A percentile compares a stretch with the other conserved stretches of the same genome.
Conservation (phyloP, 2,888 invertebrate genomes). For the Andrena flavipes region DNA sequence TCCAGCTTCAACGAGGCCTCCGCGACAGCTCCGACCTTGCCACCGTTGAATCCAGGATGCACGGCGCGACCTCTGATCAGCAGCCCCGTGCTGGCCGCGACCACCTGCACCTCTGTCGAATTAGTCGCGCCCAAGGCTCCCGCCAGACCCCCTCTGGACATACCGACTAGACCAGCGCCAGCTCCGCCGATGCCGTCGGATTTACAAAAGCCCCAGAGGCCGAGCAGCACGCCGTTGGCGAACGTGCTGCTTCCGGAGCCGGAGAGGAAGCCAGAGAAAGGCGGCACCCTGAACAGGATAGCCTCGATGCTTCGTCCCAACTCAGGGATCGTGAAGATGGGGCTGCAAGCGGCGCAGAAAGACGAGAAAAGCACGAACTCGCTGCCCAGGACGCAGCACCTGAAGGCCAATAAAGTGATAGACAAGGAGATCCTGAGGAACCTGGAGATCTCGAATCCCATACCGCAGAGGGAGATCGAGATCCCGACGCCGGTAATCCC, state of each 20-base stretch:
- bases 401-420: slow-evolving; percentile 88
- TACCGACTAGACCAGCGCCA: slow-evolving; percentile 88
- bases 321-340: slow-evolving; percentile 86
- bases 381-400: slow-evolving; percentile 87
- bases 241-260: slow-evolving; percentile 70
- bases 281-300: slow-evolving; percentile 89
- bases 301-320: slow-evolving; percentile 88
- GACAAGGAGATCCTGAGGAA: slow-evolving; percentile 91
- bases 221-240: slow-evolving; percentile 76
- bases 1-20: slow-evolving; percentile 31
- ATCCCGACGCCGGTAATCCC: slow-evolving; percentile 87
- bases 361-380: slow-evolving; percentile 86
- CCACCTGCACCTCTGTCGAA: slow-evolving; percentile 92
- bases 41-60: slow-evolving; percentile 88
- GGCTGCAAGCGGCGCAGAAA: slow-evolving; percentile 86
- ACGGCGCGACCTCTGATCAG: slow-evolving; percentile 91
- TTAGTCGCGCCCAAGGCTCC: slow-evolving; percentile 87
- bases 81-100: slow-evolving; percentile 92
- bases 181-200: slow-evolving; percentile 79
- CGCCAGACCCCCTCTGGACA: slow-evolving; percentile 86
- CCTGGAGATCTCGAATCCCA: slow-evolving; percentile 93
- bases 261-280: slow-evolving; percentile 84
- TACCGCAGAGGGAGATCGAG: slow-evolving; percentile 90
- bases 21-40: slow-evolving; percentile 86
- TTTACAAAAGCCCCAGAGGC: slow-evolving; percentile 76